Evolutionary conservation across 1,140 invertebrate species (phyloP), one percentile per base, ranked within the genome.

Genomic region (Danaus plexippus): DNA sequence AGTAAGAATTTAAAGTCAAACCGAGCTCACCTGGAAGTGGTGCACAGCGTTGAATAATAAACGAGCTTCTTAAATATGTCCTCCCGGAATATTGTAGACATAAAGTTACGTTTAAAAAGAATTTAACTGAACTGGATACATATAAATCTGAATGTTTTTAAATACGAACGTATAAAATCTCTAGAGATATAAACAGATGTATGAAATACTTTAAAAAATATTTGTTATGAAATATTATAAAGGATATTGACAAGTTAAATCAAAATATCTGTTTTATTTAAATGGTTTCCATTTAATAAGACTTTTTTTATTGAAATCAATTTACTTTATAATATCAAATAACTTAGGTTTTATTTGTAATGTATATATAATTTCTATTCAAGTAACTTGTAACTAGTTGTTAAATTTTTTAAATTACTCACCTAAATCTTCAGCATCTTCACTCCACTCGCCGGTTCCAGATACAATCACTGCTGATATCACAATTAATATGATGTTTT

Each of bases 381-480:
- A 15, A 15, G n/a, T 3, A 15, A 3, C 15, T 15, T 18, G 47
- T 18, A 13, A 18, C 12, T 48, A 12, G 13, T 15, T 8, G 10
- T 49, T 10, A 11, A 11, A 22, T 49, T 11, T 15, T 12, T 6
- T 13, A 52, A 22, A 51, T 45, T 43, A 59, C 83, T 77, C 65
- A 86, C 83, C 83, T 56, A 86, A 69, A 61, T 86, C 83, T 59
- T 86, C 83, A 2, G 83, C 83, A 52, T 86, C 83, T 61, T 86
- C 83, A 47, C 70, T 86, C 83, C 83, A 86, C 54, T 86, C 83
- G 0, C 83, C 83, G 0, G 75, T 82, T 0, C 73, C 78, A 7
- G 63, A 49, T 15, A 75, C 78, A 44, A 75, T 53, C 9, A 57
- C 73, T 9, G 71, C 80, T 9, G 67, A 74, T 61, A 66, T 59